phyloP scores from a whole-genome alignment of 2,888 invertebrate genomes.

The Endotricha flammealis region DNA sequence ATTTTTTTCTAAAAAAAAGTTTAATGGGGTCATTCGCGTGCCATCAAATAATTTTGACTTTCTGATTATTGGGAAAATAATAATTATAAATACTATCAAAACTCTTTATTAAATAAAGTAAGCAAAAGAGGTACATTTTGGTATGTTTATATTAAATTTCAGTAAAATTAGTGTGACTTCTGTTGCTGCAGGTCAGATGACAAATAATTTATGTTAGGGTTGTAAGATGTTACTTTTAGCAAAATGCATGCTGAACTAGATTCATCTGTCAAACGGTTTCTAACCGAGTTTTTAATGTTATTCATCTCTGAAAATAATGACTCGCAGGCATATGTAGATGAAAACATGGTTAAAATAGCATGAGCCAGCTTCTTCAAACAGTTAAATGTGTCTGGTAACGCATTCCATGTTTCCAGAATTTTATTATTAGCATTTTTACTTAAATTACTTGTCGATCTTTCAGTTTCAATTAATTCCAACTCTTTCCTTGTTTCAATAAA shows the following conservation, averaged over 20 bases:
- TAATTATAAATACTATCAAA: too few relatives aligned
- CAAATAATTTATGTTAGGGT: conserved; percentile 19
- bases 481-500: conserved; percentile 21
- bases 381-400: conserved; percentile 24
- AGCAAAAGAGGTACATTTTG: too few relatives aligned
- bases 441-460: too few relatives aligned
- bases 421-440: too few relatives aligned
- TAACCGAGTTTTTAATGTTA: conserved; percentile 23
- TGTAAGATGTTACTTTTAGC: conserved; percentile 24
- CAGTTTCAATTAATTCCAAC: conserved; percentile 20
- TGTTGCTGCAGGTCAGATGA: conserved; percentile 21
- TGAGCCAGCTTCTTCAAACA: conserved; percentile 27
- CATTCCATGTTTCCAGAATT: conserved; percentile 25
- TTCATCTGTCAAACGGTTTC: conserved; percentile 23
- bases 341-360: conserved; percentile 24
- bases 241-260: conserved; percentile 27
- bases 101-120: too few relatives aligned
- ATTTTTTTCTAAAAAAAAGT: too few relatives aligned
- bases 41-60: too few relatives aligned
- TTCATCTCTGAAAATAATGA: conserved; percentile 25
- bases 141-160: too few relatives aligned
- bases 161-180: conserved; percentile 21
- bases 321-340: conserved; percentile 23
- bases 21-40: too few relatives aligned
- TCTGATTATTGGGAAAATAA: too few relatives aligned